Conservation (phyloP, 2,888 invertebrate species). For the Phyllotreta striolata region DNA sequence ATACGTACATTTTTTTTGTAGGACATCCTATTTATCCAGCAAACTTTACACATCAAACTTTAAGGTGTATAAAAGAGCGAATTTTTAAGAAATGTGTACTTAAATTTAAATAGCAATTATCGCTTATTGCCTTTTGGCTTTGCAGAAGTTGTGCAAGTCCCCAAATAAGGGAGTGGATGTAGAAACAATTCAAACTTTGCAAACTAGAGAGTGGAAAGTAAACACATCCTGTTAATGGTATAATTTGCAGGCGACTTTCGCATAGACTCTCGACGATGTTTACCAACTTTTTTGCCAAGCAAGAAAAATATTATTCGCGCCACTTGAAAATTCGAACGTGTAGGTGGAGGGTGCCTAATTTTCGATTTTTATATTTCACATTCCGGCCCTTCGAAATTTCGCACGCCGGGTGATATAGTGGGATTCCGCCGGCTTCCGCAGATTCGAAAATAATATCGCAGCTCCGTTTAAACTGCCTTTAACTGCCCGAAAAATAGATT, state of each 20-base stretch:
- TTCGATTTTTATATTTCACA: constrained; percentile 5
- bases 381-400: constrained; percentile 5
- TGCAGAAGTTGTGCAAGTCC: background rate
- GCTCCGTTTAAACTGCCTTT: constrained; percentile 22
- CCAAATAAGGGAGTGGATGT: background rate
- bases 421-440: constrained; percentile 18
- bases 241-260: constrained; percentile 13
- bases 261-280: constrained; percentile 6
- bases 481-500: constrained; percentile 20
- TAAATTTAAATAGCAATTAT: no score
- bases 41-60: no score
- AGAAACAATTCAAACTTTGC: constrained; percentile 16
- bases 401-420: constrained; percentile 11
- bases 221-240: constrained; percentile 15
- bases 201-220: constrained; percentile 9
- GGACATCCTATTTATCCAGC: no score
- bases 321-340: background rate
- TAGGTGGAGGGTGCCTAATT: background rate
- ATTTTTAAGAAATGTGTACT: no score
- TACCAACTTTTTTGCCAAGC: constrained; percentile 2
- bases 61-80: no score
- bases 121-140: no score
- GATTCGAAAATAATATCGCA: constrained; percentile 29
- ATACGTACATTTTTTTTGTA: no score
- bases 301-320: background rate